phyloP scores from a whole-genome alignment of 2,113 vertebrate genomes.

The Alethe diademata region DNA sequence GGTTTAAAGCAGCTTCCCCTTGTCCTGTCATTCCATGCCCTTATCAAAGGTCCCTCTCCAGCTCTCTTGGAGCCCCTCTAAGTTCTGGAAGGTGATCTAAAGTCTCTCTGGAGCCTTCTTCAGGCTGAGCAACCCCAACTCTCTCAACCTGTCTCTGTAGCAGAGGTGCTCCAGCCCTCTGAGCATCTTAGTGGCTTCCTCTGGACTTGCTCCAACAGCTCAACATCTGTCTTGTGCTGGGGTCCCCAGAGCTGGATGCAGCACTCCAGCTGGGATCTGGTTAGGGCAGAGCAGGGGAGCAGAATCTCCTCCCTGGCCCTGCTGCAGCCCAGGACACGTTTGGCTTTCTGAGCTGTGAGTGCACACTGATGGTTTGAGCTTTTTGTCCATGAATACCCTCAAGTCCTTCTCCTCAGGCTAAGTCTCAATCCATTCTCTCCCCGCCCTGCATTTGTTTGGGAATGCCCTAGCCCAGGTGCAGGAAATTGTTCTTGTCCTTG shows the following conservation, averaged over 20 bases:
- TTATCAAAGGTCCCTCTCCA: not conserved
- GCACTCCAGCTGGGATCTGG: not conserved
- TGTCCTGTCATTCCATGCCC: not conserved
- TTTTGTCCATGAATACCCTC: not conserved
- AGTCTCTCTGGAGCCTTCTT: not conserved
- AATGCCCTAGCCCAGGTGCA: not conserved
- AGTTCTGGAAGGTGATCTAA: not conserved
- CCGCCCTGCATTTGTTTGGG: not conserved
- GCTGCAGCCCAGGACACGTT: not conserved
- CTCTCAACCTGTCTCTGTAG: not conserved
- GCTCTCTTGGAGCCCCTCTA: not conserved
- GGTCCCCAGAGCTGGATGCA: not conserved
- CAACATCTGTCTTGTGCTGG: not conserved
- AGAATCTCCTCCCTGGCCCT: not conserved
- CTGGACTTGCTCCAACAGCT: not conserved
- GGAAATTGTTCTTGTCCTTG: not conserved
- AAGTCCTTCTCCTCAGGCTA: not conserved
- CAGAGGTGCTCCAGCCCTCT: not conserved
- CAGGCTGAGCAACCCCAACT: rapidly evolving
- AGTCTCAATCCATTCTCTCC: not conserved
- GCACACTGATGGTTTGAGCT: not conserved
- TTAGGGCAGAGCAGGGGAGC: not conserved
- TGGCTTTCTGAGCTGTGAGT: not conserved
- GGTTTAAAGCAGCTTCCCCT: not conserved
- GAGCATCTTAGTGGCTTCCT: not conserved